A percentile compares a stretch with the other conserved stretches of the same genome.
Conservation (phyloP, 1,140 invertebrate species). For the Whitmania pigra region DNA sequence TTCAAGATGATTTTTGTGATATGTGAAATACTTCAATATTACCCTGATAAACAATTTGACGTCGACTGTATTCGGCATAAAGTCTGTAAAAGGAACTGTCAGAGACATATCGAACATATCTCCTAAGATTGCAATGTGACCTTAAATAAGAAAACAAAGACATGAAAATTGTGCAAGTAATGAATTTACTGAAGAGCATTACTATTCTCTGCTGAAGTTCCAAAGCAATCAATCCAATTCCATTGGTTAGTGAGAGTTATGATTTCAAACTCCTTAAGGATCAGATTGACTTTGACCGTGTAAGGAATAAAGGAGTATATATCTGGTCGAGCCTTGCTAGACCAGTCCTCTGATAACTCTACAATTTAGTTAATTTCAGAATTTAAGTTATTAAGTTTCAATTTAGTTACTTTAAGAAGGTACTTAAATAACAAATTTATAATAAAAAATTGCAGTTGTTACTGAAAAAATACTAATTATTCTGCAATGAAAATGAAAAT, state of each 20-base stretch:
- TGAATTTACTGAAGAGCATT: constrained; percentile 17
- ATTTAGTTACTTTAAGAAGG: neutral
- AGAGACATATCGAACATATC: constrained; percentile 83
- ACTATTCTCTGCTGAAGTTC: constrained; percentile 65
- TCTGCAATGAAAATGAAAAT: too few species aligned
- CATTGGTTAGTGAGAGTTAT: constrained; percentile 87
- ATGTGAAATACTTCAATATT: constrained; percentile 12
- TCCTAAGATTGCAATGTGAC: constrained; percentile 79
- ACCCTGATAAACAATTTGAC: constrained; percentile 81
- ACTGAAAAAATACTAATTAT: neutral
- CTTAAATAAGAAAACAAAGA: constrained; percentile 32
- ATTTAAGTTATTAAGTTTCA: neutral
- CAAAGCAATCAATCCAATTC: constrained; percentile 95
- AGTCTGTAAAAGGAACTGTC: constrained; percentile 79
- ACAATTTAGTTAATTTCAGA: constrained; percentile 25
- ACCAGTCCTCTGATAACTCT: constrained; percentile 92
- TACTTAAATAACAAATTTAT: neutral
- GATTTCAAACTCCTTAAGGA: constrained; percentile 80
- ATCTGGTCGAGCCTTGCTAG: constrained; percentile 70
- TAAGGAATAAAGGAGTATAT: constrained; percentile 90
- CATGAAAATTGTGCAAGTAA: neutral
- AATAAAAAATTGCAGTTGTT: neutral
- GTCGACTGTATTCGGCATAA: constrained; percentile 69
- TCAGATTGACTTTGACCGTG: constrained; percentile 72
- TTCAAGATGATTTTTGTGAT: neutral